These are phyloP conservation scores for Pantala flavescens DNA, from an alignment of 1,140 invertebrate genomes.

Conservation along the genomic window DNA sequence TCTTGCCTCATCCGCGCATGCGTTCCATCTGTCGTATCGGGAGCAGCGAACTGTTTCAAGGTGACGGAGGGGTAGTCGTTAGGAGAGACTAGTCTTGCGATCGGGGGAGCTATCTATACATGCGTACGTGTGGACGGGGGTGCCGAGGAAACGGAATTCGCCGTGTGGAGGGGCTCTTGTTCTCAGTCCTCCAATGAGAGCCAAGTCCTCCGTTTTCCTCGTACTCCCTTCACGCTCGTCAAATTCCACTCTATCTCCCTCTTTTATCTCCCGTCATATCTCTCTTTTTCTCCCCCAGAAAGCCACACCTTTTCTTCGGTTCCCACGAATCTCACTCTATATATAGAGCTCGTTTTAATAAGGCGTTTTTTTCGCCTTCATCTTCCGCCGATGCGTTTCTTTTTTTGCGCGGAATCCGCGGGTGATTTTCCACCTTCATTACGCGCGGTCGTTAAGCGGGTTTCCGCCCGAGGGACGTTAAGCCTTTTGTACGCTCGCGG, in stretches of 20 bases:
- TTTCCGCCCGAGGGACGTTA: no score
- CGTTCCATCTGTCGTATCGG: conserved; percentile 1
- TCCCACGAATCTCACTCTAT: not conserved
- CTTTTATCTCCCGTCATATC: not conserved
- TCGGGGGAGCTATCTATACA: not conserved
- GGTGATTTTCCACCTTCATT: no score
- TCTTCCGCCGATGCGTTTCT: no score
- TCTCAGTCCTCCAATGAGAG: not conserved
- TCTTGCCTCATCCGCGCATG: not conserved
- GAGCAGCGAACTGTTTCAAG: conserved; percentile 7
- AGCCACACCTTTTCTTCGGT: no score
- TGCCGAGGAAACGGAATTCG: no score
- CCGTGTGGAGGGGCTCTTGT: not conserved
- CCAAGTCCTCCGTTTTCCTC: not conserved
- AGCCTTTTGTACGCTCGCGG: no score
- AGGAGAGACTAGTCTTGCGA: not conserved
- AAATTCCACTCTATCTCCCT: not conserved
- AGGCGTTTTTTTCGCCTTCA: not conserved
- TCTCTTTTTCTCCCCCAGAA: not conserved
- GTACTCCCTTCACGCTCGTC: not conserved
- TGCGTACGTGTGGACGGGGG: no score
- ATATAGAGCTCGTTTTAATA: not conserved
- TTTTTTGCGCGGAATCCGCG: no score
- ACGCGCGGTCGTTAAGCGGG: no score
- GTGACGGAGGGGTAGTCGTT: not conserved